Evolutionary conservation across 2,797 vertebrate genomes (phyloP), one percentile per base, ranked within the genome.

Genomic region (Pipistrellus pipistrellus): DNA sequence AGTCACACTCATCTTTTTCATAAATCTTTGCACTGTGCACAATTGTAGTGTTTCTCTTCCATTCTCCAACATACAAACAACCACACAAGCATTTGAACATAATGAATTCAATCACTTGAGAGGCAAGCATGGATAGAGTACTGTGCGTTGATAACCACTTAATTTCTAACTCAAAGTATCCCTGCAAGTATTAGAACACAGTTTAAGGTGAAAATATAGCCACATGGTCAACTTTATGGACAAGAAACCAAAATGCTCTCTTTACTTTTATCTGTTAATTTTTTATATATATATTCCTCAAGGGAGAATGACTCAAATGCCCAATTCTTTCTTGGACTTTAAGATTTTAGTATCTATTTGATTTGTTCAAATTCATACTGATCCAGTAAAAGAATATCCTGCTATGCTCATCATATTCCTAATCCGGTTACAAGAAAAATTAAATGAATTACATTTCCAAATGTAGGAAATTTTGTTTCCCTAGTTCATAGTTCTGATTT

Each of bases 371-470:
- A 97, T 95, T 96, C 96, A 97, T 96, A 88, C 84, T 94, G 96
- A 94, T 94, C 89, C 91, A 96, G 96, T 82, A 64, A 95, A 96
- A 85, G 91, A 98, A 96, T 97, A 98, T 98, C 97, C 97, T 98
- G 97, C 13, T 82, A 96, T 96, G 96, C 98, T 98, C 99, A 98
- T 99, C 98, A 98, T 96, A 98, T 98, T 97, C 98, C 95, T 99
- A 99, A 99, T 99, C 98, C 95, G 98, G 98, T 99, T 99, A 99
- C 97, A 97, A 98, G 88, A 98, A 98, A 98, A 99, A 99, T 98
- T 99, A 99, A 99, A 98, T 98, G 96, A 99, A 99, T 99, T 99
- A 99, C 96, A 98, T 98, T 98, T 88, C 98, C 98, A 98, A 99
- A 98, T 98, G 98, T 98, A 98, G 99, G 98, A 98, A 99, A 99